Percentiles rank a stretch among this genome's conserved stretches.
These are phyloP conservation scores for Zoanthus sansibaricus DNA, from an alignment of 92 coral and sea anemone genomes.

Conservation along the genomic window DNA sequence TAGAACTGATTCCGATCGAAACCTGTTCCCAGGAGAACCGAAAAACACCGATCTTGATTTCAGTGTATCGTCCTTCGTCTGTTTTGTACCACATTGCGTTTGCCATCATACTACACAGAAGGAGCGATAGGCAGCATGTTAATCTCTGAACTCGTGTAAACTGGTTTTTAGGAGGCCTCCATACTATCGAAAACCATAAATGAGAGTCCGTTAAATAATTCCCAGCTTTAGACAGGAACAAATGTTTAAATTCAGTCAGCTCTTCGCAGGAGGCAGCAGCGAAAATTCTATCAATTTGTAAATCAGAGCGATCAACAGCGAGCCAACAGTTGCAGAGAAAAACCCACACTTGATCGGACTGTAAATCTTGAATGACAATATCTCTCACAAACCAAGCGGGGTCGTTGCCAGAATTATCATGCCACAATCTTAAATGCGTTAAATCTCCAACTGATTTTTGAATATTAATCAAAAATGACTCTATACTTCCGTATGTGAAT, in stretches of 20 bases:
- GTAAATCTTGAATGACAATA: conserved; percentile 76
- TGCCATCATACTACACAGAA: conserved; percentile 94
- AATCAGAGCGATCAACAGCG: conserved; percentile 97
- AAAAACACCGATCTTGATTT: conserved; percentile 80
- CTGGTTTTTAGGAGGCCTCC: conserved; percentile 83
- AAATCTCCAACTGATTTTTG: conserved; percentile 83
- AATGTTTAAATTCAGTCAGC: conserved; percentile 76
- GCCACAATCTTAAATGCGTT: conserved; percentile 91
- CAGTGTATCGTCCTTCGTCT: conserved; percentile 67
- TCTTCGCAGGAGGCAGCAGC: conserved; percentile 81
- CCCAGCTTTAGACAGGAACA: conserved; percentile 83
- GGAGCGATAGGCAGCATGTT: conserved; percentile 95
- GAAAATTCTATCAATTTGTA: conserved; percentile 80
- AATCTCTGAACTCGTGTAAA: conserved; percentile 96
- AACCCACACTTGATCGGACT: conserved; percentile 68
- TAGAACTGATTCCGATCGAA: conserved; percentile 89
- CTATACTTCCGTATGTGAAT: conserved; percentile 74
- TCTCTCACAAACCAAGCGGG: conserved; percentile 95
- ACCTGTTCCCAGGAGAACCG: conserved; percentile 95
- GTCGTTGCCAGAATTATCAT: conserved; percentile 88
- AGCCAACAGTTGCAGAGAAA: conserved; percentile 96
- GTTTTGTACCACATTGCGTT: conserved; percentile 97
- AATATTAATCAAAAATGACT: conserved; percentile 84
- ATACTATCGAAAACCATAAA: conserved; percentile 94
- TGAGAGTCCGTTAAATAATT: conserved; percentile 93